These are phyloP conservation scores for Pantherophis guttatus DNA, from an alignment of 2,113 vertebrate species.

Conservation along the genomic window DNA sequence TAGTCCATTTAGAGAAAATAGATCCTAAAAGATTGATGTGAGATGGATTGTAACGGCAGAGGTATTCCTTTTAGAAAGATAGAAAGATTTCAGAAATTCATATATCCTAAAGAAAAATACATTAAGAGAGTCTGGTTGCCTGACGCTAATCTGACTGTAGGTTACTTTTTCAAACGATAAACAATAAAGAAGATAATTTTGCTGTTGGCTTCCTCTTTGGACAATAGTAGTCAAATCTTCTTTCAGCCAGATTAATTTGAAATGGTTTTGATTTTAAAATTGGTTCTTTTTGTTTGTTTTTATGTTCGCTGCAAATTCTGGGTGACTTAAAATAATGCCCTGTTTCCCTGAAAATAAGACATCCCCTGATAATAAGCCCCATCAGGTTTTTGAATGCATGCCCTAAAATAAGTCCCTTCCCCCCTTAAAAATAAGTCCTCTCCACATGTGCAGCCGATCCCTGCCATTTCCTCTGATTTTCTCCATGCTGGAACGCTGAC, in stretches of 20 bases:
- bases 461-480: too few relatives aligned
- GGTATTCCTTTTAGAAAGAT: background rate
- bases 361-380: too few relatives aligned
- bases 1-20: slow-evolving; percentile 95
- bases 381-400: too few relatives aligned
- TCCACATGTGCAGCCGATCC: too few relatives aligned
- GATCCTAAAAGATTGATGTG: slow-evolving; percentile 90
- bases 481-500: too few relatives aligned
- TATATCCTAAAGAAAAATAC: background rate
- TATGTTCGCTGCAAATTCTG: too few relatives aligned
- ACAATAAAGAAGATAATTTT: background rate
- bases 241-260: background rate
- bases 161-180: background rate
- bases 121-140: background rate
- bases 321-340: background rate
- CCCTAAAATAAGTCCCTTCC: too few relatives aligned
- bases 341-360: too few relatives aligned
- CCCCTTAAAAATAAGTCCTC: too few relatives aligned
- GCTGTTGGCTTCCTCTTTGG: background rate
- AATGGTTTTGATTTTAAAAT: background rate
- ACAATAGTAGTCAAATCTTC: background rate
- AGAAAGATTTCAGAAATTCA: background rate
- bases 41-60: background rate
- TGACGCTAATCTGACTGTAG: background rate
- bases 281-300: background rate